Percentiles rank a stretch among this genome's conserved stretches.
phyloP scores from a whole-genome alignment of 2,797 vertebrate genomes.

The Eurystomus glaucurus region DNA sequence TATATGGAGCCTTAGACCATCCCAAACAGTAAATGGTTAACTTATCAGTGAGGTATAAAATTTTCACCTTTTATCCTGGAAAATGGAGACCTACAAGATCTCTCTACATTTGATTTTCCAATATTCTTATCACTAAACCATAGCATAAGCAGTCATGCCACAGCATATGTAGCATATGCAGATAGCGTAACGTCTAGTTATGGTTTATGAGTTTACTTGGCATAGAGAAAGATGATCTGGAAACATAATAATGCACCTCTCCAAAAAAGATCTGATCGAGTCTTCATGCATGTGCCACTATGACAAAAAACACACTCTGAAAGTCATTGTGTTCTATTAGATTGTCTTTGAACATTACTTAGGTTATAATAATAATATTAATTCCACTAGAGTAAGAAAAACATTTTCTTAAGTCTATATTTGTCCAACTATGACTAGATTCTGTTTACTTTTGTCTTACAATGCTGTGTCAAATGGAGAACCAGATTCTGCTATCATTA shows the following conservation, averaged over 20 bases:
- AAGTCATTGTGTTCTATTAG: not conserved
- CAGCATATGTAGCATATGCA: not conserved
- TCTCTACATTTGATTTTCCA: not conserved
- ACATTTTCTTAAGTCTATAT: not conserved
- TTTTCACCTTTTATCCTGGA: not conserved
- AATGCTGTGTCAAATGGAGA: not conserved
- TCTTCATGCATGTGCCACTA: not conserved
- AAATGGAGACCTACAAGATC: not conserved
- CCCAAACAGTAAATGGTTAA: not conserved
- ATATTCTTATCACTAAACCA: not conserved
- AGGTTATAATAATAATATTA: not conserved
- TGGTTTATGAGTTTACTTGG: not conserved
- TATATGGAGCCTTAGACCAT: not conserved
- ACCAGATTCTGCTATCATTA: not conserved
- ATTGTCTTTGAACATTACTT: not conserved
- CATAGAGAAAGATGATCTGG: not conserved
- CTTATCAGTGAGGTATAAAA: not conserved
- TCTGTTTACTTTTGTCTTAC: not conserved
- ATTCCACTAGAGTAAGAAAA: not conserved
- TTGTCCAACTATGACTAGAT: fast-evolving
- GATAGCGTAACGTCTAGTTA: not conserved
- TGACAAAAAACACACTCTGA: not conserved
- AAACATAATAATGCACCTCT: not conserved
- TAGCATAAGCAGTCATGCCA: not conserved
- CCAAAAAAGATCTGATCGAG: not conserved